phyloP scores from a whole-genome alignment of 1,140 invertebrate species.

The Papilio glaucus region DNA sequence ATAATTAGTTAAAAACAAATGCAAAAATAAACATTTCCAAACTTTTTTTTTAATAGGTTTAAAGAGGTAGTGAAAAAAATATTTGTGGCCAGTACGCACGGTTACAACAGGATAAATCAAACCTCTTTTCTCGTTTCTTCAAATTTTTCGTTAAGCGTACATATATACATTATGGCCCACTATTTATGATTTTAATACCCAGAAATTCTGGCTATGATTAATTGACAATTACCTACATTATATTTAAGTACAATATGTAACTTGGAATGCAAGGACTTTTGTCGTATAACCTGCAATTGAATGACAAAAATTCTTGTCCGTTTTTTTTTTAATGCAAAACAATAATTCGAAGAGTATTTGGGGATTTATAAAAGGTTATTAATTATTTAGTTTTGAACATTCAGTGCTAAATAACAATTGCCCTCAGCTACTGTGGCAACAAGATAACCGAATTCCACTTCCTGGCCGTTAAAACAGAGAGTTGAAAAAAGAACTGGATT shows the following conservation, averaged over 20 bases:
- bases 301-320: background rate
- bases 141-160: too few relatives aligned
- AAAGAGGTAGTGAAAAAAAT: too few relatives aligned
- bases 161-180: too few relatives aligned
- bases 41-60: too few relatives aligned
- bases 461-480: conserved; percentile 28
- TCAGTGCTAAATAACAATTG: background rate
- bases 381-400: too few relatives aligned
- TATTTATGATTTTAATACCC: background rate
- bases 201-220: background rate
- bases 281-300: conserved; percentile 4
- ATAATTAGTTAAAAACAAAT: background rate
- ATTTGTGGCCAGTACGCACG: background rate
- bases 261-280: conserved; percentile 2
- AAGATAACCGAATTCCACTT: conserved; percentile 34
- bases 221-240: conserved; percentile 22
- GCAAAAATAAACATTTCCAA: background rate
- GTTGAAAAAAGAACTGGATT: conserved; percentile 30
- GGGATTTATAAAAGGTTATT: too few relatives aligned
- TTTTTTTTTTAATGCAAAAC: background rate
- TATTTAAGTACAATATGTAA: background rate
- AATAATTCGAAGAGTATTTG: background rate
- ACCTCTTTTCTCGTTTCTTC: background rate
- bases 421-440: background rate
- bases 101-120: background rate